These are phyloP conservation scores for Stigmatopora argus DNA, from an alignment of 2,113 vertebrate species.

Conservation along the genomic window DNA sequence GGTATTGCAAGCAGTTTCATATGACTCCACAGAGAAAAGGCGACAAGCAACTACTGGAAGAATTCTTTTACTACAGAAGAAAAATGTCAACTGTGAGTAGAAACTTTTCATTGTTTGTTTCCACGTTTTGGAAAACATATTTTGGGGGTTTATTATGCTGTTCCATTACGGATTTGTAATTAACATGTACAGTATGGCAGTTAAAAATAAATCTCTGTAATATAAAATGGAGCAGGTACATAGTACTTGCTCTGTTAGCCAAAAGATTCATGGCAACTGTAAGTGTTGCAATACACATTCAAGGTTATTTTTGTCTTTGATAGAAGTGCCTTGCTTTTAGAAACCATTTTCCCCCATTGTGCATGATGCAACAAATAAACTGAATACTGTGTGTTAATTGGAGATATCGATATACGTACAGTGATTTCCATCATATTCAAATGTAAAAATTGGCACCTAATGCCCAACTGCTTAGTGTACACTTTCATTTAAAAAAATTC, in stretches of 20 bases:
- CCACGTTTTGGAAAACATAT: not conserved
- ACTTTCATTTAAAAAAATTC: not conserved
- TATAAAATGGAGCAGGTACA: not conserved
- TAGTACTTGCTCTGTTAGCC: not conserved
- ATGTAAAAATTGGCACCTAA: not conserved
- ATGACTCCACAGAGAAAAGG: conserved; percentile 67
- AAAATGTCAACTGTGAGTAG: conserved; percentile 73
- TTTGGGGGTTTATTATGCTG: not conserved
- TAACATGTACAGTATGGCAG: not conserved
- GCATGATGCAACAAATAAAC: not conserved
- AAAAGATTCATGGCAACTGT: not conserved
- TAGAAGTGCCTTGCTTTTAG: not conserved
- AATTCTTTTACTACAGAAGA: conserved; percentile 25
- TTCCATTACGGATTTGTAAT: not conserved
- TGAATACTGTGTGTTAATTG: not conserved
- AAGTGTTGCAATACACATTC: not conserved
- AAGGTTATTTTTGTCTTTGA: conserved; percentile 6
- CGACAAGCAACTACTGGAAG: conserved; percentile 36
- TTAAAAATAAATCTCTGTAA: not conserved
- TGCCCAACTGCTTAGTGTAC: not conserved
- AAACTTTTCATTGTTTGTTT: conserved; percentile 10
- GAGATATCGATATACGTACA: not conserved
- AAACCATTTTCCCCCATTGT: not conserved
- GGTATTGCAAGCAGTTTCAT: conserved; percentile 75
- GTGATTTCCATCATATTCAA: not conserved